Percentiles rank a stretch among this genome's conserved stretches.
phyloP scores from a whole-genome alignment of 2,888 invertebrate genomes.

The Endomychus coccineus region DNA sequence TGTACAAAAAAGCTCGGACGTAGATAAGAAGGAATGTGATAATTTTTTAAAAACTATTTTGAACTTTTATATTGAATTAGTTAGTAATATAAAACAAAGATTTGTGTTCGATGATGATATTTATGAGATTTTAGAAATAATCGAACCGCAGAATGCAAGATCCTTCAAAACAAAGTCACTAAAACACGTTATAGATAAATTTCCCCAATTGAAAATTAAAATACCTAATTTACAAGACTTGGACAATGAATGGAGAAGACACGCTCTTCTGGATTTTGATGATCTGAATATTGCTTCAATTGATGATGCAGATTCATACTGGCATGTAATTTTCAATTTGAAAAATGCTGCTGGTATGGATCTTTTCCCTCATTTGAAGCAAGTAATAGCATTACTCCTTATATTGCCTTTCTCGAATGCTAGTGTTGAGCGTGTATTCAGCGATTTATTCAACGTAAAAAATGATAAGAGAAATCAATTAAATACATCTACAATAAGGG shows the following conservation, averaged over 20 bases:
- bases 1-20: background rate
- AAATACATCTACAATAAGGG: constrained; percentile 21
- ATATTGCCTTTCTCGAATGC: constrained; percentile 23
- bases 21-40: background rate
- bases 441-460: constrained; percentile 22
- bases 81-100: constrained; percentile 12
- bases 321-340: constrained; percentile 12
- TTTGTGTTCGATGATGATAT: constrained; percentile 19
- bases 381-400: constrained; percentile 8
- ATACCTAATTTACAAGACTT: constrained; percentile 14
- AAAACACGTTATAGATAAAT: constrained; percentile 14
- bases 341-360: constrained; percentile 12
- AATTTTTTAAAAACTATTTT: constrained; percentile 3
- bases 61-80: constrained; percentile 16
- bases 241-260: constrained; percentile 21
- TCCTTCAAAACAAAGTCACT: constrained; percentile 18
- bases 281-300: constrained; percentile 2
- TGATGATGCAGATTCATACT: constrained; percentile 12
- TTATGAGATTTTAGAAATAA: constrained; percentile 20
- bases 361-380: constrained; percentile 15
- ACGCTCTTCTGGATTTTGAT: constrained; percentile 17
- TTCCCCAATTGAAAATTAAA: constrained; percentile 17
- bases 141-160: constrained; percentile 18
- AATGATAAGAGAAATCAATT: constrained; percentile 23
- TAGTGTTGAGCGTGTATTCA: constrained; percentile 25